A percentile compares a stretch with the other conserved stretches of the same genome.
Evolutionary conservation across 1,140 invertebrate species (phyloP).

Genomic region (Caenorhabditis briggsae): DNA sequence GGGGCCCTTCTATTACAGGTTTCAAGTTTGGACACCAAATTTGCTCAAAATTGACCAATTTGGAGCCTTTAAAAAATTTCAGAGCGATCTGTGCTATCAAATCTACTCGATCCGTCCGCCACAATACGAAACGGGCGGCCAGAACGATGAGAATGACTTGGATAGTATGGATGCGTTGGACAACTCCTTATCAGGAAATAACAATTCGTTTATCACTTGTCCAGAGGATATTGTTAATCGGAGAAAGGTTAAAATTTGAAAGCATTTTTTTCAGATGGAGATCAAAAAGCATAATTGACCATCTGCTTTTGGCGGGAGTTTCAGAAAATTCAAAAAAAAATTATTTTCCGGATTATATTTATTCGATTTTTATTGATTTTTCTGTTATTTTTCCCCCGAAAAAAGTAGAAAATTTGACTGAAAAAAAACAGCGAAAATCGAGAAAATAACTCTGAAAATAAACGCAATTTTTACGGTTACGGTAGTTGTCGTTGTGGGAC

Average conservation of each 20-base stretch:
- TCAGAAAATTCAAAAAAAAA: no score
- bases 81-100: constrained; percentile 29
- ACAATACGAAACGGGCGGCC: background rate
- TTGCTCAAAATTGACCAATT: no score
- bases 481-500: background rate
- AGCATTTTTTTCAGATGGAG: no score
- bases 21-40: no score
- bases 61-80: background rate
- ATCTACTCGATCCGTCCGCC: constrained; percentile 33
- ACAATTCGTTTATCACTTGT: background rate
- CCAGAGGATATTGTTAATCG: constrained; percentile 3
- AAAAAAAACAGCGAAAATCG: no score
- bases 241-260: constrained; percentile 17
- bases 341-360: no score
- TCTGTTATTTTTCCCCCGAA: no score
- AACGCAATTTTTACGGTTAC: background rate
- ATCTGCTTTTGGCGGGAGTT: no score
- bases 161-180: background rate
- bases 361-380: no score
- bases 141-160: background rate
- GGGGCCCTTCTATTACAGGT: no score
- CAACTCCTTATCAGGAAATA: background rate
- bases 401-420: background rate
- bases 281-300: no score
- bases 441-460: no score